Conservation (phyloP, 2,113 vertebrate genomes). For the Hyperopisus bebe region DNA sequence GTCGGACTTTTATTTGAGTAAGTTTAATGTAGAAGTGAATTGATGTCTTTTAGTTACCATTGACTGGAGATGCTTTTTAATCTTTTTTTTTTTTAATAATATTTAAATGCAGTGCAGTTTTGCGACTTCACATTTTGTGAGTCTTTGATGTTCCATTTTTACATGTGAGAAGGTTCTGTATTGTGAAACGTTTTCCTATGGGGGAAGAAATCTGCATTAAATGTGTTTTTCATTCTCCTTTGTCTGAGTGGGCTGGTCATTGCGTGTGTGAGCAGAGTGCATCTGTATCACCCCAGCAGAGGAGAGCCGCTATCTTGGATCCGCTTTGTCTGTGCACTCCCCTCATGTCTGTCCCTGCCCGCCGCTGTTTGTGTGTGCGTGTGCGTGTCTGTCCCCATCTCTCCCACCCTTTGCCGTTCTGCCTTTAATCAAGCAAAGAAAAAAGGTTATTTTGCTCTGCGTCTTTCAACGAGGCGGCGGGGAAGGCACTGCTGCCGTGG, state of each 20-base stretch:
- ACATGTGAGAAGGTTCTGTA: neutral
- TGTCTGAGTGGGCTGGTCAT: neutral
- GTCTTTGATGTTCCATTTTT: neutral
- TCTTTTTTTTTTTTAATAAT: neutral
- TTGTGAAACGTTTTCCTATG: neutral
- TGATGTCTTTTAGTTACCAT: neutral
- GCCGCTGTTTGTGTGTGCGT: neutral
- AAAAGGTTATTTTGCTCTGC: slow-evolving; percentile 54
- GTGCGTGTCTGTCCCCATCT: slow-evolving; percentile 34
- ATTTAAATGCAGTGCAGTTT: neutral
- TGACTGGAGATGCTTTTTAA: neutral
- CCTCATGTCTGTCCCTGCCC: neutral
- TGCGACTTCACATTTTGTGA: neutral
- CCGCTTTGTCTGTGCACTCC: neutral
- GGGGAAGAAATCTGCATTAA: slow-evolving; percentile 5
- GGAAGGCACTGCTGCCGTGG: slow-evolving; percentile 42
- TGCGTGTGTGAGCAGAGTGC: neutral
- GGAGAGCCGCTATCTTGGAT: neutral
- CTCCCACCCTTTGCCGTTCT: slow-evolving; percentile 41
- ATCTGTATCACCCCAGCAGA: neutral
- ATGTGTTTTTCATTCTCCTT: slow-evolving; percentile 17
- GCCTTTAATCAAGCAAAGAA: slow-evolving; percentile 66
- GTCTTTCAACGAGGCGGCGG: slow-evolving; percentile 51
- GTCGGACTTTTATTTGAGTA: neutral
- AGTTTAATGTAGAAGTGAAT: neutral